Evolutionary conservation across 2,888 invertebrate species (phyloP).

Genomic region (Myopa tessellatipennis): DNA sequence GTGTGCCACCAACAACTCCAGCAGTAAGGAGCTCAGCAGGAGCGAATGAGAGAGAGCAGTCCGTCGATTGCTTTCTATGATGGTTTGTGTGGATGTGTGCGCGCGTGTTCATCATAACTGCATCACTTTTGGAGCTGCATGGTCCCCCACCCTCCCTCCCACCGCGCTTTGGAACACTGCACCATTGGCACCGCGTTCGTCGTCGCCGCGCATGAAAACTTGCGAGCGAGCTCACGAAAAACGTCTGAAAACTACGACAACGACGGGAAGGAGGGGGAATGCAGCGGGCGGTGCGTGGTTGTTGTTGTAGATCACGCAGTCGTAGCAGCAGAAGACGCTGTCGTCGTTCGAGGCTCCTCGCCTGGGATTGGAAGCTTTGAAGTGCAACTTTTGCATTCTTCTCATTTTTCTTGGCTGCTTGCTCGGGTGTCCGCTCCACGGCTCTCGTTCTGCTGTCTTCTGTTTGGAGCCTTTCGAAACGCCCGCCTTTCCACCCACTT

Average conservation of each 20-base stretch:
- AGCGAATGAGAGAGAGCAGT: conserved; percentile 20
- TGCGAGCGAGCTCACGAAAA: conserved; percentile 12
- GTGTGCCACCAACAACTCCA: conserved; percentile 21
- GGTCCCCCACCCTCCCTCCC: not conserved
- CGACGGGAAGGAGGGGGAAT: not conserved
- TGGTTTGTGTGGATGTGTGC: conserved; percentile 33
- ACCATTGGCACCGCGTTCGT: conserved; percentile 23
- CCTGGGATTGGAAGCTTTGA: conserved; percentile 66
- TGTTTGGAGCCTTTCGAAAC: conserved; percentile 1
- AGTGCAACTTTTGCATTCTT: conserved; percentile 57
- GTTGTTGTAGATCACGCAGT: conserved; percentile 27
- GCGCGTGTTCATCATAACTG: conserved; percentile 37
- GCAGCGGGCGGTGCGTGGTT: not conserved
- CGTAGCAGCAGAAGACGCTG: conserved; percentile 13
- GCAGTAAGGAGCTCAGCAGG: conserved; percentile 1
- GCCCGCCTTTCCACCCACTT: conserved; percentile 42
- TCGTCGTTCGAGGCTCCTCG: conserved; percentile 42
- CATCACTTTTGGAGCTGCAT: conserved; percentile 18
- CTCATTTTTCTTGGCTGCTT: conserved; percentile 46
- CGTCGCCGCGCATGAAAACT: conserved; percentile 33
- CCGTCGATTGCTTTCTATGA: not conserved
- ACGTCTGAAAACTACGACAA: not conserved
- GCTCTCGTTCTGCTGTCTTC: conserved; percentile 8
- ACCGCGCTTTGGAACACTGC: not conserved
- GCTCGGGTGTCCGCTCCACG: conserved; percentile 33